A percentile compares a stretch with the other conserved stretches of the same genome.
These are phyloP conservation scores for Rosalia funebris DNA, from an alignment of 2,888 invertebrate genomes.

Conservation along the genomic window DNA sequence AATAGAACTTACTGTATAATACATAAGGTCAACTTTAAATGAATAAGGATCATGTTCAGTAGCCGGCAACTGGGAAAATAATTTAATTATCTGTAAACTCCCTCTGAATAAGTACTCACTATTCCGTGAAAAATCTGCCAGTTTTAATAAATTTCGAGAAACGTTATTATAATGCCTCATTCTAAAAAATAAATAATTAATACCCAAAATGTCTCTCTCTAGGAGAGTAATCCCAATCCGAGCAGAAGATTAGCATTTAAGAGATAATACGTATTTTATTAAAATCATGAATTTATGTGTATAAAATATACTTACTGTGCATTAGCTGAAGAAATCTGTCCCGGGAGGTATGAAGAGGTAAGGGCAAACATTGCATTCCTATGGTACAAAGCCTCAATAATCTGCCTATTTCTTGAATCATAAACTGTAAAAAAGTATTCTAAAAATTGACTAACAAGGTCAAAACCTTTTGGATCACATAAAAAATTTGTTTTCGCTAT, in stretches of 20 bases:
- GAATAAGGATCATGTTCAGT: conserved; percentile 74
- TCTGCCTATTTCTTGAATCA: conserved; percentile 69
- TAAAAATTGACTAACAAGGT: conserved; percentile 71
- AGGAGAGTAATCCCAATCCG: no score
- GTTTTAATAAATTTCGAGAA: conserved; percentile 65
- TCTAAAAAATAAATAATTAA: conserved; percentile 55
- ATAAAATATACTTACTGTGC: conserved; percentile 55
- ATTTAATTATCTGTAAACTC: conserved; percentile 62
- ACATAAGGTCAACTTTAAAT: conserved; percentile 74
- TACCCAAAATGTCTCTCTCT: conserved; percentile 2
- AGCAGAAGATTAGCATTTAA: no score
- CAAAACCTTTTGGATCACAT: conserved; percentile 62
- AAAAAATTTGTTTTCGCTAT: conserved; percentile 67
- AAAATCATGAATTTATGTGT: no score
- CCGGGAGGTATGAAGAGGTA: conserved; percentile 59
- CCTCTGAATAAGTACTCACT: conserved; percentile 53
- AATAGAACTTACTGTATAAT: conserved; percentile 71
- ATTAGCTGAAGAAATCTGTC: conserved; percentile 53
- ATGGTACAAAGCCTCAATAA: conserved; percentile 71
- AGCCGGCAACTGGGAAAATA: conserved; percentile 67
- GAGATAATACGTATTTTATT: no score
- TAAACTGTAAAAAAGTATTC: conserved; percentile 74
- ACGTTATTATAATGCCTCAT: conserved; percentile 59
- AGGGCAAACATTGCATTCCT: conserved; percentile 72
- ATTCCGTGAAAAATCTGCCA: conserved; percentile 59